Evolutionary conservation across 2,888 invertebrate genomes (phyloP), one percentile per base, ranked within the genome.

Genomic region (Agonopterix arenella): DNA sequence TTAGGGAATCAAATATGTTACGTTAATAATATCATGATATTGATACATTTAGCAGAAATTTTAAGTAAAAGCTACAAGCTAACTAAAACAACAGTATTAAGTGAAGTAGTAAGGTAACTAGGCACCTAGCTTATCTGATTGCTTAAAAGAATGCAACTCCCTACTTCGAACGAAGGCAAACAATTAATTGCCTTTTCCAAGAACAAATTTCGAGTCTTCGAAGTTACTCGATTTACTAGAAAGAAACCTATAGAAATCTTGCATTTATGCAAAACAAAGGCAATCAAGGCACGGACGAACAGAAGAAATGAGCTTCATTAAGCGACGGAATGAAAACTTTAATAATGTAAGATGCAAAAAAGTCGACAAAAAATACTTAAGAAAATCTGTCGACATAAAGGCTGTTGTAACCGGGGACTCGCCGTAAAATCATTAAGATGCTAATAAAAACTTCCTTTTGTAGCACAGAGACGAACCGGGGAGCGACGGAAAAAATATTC

Each of bases 391-490:
- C 89, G 86, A 88, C 89, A 89, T 89, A 89, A 89, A 89, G 89
- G 85, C 88, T 85, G 84, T 85, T 88, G 88, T 89, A 89, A 89
- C 85, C 81, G 82, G 85, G 84, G 85, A 83, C 83, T 80, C 80
- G 83, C 86, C 89, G 90, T 90, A 89, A 90, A 90, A 90, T 90
- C 90, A 90, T 90, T 90, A 90, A 89, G 90, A 90, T 89, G 90
- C 90, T 89, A 89, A 89, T 90, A 90, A 89, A 89, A 90, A 89
- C 89, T 89, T 89, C 85, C 89, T 89, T 88, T 88, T 88, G 88
- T 88, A 74, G 76, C 78, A 70, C 83, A 79, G 84, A 80, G 83
- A 80, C 81, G 83, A 81, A 85, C 84, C 81, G 73, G 61, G 75
- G 73, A 73, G 74, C 73, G 57, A 65, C 70, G 67, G 71, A 81